These are phyloP conservation scores for Leptobrachium ailaonicum DNA, from an alignment of 2,113 vertebrate genomes.

Conservation along the genomic window DNA sequence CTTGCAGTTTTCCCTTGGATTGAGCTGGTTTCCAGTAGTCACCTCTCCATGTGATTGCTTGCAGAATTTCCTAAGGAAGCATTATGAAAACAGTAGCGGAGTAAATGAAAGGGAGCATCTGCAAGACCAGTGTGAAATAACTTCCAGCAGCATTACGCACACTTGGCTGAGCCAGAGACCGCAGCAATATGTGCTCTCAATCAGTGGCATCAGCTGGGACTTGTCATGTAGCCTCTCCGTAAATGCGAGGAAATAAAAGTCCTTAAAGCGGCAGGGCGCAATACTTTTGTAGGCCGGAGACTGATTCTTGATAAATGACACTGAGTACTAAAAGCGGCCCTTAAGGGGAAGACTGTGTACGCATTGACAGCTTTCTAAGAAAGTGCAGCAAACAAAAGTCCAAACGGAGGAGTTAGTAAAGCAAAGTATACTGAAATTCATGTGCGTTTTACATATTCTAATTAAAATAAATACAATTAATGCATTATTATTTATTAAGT, in stretches of 20 bases:
- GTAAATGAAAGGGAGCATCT: constrained; percentile 35
- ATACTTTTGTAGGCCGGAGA: too few relatives aligned
- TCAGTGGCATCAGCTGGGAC: constrained; percentile 1
- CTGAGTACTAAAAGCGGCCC: too few relatives aligned
- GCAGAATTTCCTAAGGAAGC: constrained; percentile 10
- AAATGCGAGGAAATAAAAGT: constrained; percentile 1
- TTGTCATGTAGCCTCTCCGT: not conserved
- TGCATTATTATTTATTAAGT: too few relatives aligned
- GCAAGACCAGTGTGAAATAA: constrained; percentile 26
- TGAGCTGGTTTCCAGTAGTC: constrained; percentile 11
- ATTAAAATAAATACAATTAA: too few relatives aligned
- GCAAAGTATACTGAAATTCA: too few relatives aligned
- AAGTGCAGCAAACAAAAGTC: too few relatives aligned
- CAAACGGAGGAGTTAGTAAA: too few relatives aligned
- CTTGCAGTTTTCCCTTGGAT: constrained; percentile 6
- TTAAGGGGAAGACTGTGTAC: too few relatives aligned
- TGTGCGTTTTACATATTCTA: too few relatives aligned
- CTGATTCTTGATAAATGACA: too few relatives aligned
- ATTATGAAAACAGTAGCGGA: constrained; percentile 18
- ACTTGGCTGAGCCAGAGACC: constrained; percentile 20
- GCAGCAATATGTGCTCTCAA: constrained; percentile 9
- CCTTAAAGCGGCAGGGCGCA: not conserved
- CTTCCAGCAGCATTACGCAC: constrained; percentile 30
- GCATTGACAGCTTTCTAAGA: too few relatives aligned
- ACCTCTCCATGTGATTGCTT: not conserved